These are phyloP conservation scores for Mormyrus proboscirostris DNA, from an alignment of 2,797 vertebrate genomes.

Conservation along the genomic window DNA sequence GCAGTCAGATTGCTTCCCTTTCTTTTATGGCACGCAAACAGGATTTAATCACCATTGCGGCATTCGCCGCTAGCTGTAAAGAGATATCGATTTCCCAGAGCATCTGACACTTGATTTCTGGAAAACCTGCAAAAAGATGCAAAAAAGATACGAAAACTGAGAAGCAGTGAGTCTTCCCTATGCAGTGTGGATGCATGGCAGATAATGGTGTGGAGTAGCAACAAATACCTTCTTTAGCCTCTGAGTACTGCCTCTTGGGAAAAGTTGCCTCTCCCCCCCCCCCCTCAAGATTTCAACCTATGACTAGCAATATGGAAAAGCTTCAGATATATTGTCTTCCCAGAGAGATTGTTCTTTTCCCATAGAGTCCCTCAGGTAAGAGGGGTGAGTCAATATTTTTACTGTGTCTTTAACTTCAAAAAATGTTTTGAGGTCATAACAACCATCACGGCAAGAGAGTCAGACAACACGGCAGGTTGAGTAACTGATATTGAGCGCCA, in stretches of 20 bases:
- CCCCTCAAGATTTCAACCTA: background rate
- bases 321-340: background rate
- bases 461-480: background rate
- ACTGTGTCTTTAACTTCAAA: background rate
- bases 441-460: background rate
- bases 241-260: background rate
- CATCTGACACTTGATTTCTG: background rate
- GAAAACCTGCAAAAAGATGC: background rate
- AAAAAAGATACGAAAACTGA: background rate
- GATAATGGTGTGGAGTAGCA: background rate
- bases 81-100: background rate
- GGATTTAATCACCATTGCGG: background rate
- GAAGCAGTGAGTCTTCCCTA: background rate
- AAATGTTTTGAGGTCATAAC: background rate
- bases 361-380: background rate
- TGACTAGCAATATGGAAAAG: background rate
- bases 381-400: background rate
- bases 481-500: background rate
- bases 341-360: background rate
- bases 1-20: background rate
- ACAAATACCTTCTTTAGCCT: background rate
- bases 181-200: background rate
- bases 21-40: background rate
- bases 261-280: background rate
- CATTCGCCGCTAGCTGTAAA: background rate